Percentiles rank a stretch among this genome's conserved stretches.
These are phyloP conservation scores for Virgularia gustaviana DNA, from an alignment of 92 coral and sea anemone genomes.

Conservation along the genomic window DNA sequence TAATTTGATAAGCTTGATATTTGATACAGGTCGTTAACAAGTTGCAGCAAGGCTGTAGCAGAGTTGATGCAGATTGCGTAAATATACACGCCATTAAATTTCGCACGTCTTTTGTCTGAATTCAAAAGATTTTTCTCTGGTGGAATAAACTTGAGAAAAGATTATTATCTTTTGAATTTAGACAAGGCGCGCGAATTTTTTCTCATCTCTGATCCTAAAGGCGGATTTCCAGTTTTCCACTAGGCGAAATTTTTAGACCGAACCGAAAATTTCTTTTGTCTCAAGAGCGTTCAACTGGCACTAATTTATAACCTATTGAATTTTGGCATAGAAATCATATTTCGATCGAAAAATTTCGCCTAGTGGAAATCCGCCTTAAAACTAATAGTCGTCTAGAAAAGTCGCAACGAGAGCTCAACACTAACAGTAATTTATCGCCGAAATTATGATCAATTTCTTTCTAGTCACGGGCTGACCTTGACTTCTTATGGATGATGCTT, in stretches of 20 bases:
- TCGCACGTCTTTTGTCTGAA: too few relatives aligned
- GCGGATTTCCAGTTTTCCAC: background rate
- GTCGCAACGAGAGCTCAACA: too few relatives aligned
- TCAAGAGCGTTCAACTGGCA: too few relatives aligned
- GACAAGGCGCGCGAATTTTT: background rate
- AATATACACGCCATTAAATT: background rate
- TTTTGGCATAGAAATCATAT: too few relatives aligned
- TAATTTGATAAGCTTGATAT: background rate
- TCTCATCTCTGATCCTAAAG: background rate
- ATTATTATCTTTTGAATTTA: background rate
- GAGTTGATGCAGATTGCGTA: background rate
- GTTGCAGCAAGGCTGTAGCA: background rate
- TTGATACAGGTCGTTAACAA: background rate
- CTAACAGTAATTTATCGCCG: background rate
- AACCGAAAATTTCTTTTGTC: too few relatives aligned
- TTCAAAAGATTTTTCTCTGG: background rate
- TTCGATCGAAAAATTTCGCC: too few relatives aligned
- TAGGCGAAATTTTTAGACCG: too few relatives aligned
- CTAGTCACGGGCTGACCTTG: conserved; percentile 6
- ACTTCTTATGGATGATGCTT: conserved; percentile 16
- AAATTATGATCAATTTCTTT: background rate
- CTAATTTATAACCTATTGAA: too few relatives aligned
- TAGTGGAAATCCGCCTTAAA: too few relatives aligned
- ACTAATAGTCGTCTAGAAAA: too few relatives aligned
- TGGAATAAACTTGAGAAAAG: too few relatives aligned